Evolutionary conservation across 2,797 vertebrate genomes (phyloP).

Genomic region (Carapus acus): DNA sequence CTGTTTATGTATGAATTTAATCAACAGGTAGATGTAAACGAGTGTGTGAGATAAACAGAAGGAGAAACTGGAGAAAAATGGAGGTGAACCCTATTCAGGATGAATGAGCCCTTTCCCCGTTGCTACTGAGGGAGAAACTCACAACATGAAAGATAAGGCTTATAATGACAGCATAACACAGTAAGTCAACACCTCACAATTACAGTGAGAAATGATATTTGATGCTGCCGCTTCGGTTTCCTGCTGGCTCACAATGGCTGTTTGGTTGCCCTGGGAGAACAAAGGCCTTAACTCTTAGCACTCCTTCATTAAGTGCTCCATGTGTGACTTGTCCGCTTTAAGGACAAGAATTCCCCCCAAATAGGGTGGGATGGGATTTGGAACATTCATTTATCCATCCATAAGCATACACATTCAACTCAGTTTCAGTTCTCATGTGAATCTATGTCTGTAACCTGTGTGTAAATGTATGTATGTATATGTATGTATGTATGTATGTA

Average conservation of each 20-base stretch:
- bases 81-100: not conserved
- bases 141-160: constrained; percentile 4
- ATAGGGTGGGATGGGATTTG: no score
- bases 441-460: no score
- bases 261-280: constrained; percentile 18
- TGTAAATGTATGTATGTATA: no score
- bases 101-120: constrained; percentile 10
- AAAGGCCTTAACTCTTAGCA: constrained; percentile 10
- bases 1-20: no score
- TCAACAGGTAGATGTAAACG: not conserved
- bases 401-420: no score
- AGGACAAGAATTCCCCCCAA: no score
- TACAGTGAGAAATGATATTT: constrained; percentile 35
- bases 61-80: not conserved
- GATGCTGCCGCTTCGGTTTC: constrained; percentile 42
- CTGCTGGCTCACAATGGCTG: constrained; percentile 11
- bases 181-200: constrained; percentile 22
- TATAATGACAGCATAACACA: not conserved
- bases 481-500: no score
- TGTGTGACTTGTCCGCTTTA: no score
- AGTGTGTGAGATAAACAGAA: no score
- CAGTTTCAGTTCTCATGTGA: no score
- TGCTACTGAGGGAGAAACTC: constrained; percentile 4
- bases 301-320: no score
- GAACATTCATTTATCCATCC: no score